Percentiles rank a stretch among this genome's conserved stretches.
Evolutionary conservation across 2,113 vertebrate species (phyloP).

Genomic region (Ochotona curzoniae): DNA sequence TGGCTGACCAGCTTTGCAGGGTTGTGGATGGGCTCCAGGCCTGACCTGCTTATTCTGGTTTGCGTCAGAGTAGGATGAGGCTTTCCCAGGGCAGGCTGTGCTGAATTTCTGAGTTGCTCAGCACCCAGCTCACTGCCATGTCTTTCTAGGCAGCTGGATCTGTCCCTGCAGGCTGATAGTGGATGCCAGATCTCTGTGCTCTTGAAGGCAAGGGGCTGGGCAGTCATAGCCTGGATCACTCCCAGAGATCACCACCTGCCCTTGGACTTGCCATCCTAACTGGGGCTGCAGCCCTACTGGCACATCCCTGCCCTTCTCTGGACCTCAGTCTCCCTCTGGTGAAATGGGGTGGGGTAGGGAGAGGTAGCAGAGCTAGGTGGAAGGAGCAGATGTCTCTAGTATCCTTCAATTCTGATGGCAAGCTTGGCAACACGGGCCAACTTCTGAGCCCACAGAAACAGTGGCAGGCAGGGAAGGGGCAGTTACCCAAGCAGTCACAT

Average conservation of each 20-base stretch:
- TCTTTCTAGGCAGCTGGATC: not conserved
- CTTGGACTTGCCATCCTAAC: not conserved
- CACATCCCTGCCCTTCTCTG: not conserved
- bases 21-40: not conserved
- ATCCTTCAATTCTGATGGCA: not conserved
- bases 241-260: not conserved
- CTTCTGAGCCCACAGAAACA: not conserved
- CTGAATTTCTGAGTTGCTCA: not conserved
- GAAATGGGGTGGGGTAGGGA: not conserved
- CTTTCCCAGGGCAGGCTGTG: not conserved
- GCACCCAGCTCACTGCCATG: not conserved
- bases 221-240: fast-evolving
- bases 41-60: not conserved
- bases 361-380: not conserved
- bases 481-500: fast-evolving
- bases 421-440: not conserved
- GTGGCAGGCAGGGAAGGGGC: not conserved
- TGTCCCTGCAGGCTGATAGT: not conserved
- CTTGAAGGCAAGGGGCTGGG: not conserved
- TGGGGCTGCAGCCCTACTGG: not conserved
- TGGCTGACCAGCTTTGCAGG: not conserved
- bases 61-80: not conserved
- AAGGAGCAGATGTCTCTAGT: not conserved
- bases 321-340: not conserved
- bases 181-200: not conserved